Percentiles rank a stretch among this genome's conserved stretches.
phyloP scores from a whole-genome alignment of 2,888 invertebrate species.

The Brenthis daphne region DNA sequence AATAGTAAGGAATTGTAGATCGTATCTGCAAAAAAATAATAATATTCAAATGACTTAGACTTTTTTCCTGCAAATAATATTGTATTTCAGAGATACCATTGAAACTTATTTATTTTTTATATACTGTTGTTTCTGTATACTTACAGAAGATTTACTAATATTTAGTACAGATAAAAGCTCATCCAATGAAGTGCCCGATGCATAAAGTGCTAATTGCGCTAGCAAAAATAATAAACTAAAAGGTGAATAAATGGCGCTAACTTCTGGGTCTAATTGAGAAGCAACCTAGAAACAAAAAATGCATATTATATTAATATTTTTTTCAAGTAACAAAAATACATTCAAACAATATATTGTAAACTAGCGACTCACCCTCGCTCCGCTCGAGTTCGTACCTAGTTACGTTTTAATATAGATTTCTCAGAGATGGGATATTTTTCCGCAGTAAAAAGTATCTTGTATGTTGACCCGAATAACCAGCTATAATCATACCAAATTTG shows the following conservation, averaged over 20 bases:
- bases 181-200: slow-evolving; percentile 32
- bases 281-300: slow-evolving; percentile 26
- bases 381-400: neutral
- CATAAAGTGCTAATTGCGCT: slow-evolving; percentile 40
- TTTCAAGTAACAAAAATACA: neutral
- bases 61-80: neutral
- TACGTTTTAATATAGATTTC: too few species aligned
- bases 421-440: too few species aligned
- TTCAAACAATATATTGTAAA: neutral
- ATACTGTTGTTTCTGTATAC: slow-evolving; percentile 8
- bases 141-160: slow-evolving; percentile 27
- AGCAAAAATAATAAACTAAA: slow-evolving; percentile 42
- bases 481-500: too few species aligned
- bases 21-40: slow-evolving; percentile 37
- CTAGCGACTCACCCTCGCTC: too few species aligned
- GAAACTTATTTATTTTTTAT: neutral
- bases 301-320: neutral
- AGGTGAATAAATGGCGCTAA: slow-evolving; percentile 43
- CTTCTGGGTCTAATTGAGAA: slow-evolving; percentile 31
- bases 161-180: slow-evolving; percentile 40
- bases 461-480: too few species aligned
- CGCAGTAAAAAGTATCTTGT: too few species aligned
- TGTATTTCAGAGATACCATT: neutral
- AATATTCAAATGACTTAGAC: neutral
- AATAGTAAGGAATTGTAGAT: slow-evolving; percentile 34